A percentile compares a stretch with the other conserved stretches of the same genome.
These are phyloP conservation scores for Psittacula derbiana DNA, from an alignment of 2,797 vertebrate genomes.

Conservation along the genomic window DNA sequence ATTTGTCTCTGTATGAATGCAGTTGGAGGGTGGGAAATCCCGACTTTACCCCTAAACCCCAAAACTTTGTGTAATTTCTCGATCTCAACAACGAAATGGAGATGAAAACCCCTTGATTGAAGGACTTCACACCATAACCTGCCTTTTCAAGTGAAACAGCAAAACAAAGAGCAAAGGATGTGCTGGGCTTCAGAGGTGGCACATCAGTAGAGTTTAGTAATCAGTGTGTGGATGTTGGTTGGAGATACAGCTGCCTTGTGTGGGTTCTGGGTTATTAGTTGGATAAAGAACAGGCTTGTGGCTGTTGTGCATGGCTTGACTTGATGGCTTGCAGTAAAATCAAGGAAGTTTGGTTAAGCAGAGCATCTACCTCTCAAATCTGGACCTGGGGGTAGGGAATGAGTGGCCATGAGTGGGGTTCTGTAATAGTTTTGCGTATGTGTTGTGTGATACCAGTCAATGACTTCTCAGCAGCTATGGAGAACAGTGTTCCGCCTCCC, in stretches of 20 bases:
- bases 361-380: not conserved
- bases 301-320: not conserved
- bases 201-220: not conserved
- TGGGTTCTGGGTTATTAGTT: not conserved
- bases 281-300: not conserved
- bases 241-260: not conserved
- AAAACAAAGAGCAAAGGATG: not conserved
- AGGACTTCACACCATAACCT: fast-evolving
- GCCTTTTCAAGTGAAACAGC: not conserved
- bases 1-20: not conserved
- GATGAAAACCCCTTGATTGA: not conserved
- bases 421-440: not conserved
- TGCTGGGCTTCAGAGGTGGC: not conserved
- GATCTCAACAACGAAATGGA: fast-evolving
- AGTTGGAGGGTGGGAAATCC: not conserved
- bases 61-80: fast-evolving
- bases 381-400: not conserved
- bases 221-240: not conserved
- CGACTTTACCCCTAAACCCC: not conserved
- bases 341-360: not conserved
- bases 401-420: fast-evolving
- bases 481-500: not conserved
- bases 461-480: not conserved
- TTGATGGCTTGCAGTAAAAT: not conserved
- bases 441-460: fast-evolving